Percentiles rank a stretch among this genome's conserved stretches.
Conservation (phyloP, 1,140 invertebrate species). For the Panonychus citri region DNA sequence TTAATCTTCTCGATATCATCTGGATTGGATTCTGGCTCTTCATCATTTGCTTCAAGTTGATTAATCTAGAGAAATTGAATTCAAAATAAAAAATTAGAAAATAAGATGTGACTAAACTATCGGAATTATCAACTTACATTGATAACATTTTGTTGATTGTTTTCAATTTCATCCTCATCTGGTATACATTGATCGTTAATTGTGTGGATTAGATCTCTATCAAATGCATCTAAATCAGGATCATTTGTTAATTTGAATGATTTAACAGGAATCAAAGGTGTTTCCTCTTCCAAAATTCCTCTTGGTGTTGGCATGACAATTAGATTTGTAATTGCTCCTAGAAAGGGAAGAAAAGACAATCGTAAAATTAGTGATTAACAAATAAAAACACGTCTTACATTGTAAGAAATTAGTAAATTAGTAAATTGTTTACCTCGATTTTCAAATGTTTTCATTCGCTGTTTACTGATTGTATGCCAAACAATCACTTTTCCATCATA, state of each 20-base stretch:
- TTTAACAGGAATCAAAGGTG: constrained; percentile 23
- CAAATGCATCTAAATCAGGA: constrained; percentile 15
- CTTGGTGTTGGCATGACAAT: constrained; percentile 30
- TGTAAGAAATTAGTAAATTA: background rate
- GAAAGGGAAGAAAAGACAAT: background rate
- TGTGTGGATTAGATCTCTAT: constrained; percentile 9
- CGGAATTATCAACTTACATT: constrained; percentile 10
- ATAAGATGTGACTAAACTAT: background rate
- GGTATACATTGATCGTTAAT: constrained; percentile 16
- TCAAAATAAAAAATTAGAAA: background rate
- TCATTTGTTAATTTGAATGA: background rate
- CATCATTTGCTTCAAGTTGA: no score
- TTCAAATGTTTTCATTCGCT: constrained; percentile 38
- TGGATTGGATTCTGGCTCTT: no score
- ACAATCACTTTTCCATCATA: constrained; percentile 43
- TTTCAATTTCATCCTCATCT: constrained; percentile 19
- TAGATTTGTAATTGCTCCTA: constrained; percentile 41
- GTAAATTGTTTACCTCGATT: constrained; percentile 29
- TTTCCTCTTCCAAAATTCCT: constrained; percentile 20
- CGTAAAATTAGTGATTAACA: no score
- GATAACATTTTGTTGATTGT: constrained; percentile 17
- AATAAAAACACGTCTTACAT: no score
- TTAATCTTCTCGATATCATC: constrained; percentile 22
- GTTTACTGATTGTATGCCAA: constrained; percentile 50
- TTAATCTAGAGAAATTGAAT: no score